Evolutionary conservation across 2,113 vertebrate genomes (phyloP).

Genomic region (Apteryx mantelli): DNA sequence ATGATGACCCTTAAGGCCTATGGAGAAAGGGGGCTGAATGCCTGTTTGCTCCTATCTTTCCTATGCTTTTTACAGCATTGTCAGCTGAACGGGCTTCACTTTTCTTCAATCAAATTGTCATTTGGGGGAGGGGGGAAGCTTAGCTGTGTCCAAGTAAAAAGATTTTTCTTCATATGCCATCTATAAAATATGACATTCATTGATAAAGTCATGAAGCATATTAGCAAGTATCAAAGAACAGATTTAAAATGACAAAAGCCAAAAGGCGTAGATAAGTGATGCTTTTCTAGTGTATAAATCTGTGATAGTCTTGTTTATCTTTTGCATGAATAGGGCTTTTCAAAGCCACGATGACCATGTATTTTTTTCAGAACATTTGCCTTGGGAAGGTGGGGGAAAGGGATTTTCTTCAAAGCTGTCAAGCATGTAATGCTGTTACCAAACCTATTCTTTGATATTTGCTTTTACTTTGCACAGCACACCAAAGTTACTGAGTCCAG

Average conservation of each 20-base stretch:
- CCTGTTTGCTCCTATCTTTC: neutral
- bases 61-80: neutral
- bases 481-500: fast-evolving
- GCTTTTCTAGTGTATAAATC: neutral
- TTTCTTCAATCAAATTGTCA: neutral
- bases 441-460: neutral
- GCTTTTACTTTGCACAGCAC: neutral
- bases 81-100: neutral
- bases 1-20: neutral
- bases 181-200: neutral
- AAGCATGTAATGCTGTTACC: neutral
- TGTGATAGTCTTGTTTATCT: neutral
- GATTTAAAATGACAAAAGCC: neutral
- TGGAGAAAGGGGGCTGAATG: neutral
- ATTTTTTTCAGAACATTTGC: fast-evolving
- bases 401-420: neutral
- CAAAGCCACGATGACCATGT: neutral
- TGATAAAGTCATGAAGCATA: neutral
- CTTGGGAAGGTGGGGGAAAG: fast-evolving
- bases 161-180: neutral
- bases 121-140: neutral
- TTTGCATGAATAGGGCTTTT: neutral
- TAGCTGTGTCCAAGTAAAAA: neutral
- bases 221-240: neutral
- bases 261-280: neutral